Base-by-base conservation (phyloP, 1,140 invertebrate genomes). In the Leptinotarsa undecemlineata region DNA sequence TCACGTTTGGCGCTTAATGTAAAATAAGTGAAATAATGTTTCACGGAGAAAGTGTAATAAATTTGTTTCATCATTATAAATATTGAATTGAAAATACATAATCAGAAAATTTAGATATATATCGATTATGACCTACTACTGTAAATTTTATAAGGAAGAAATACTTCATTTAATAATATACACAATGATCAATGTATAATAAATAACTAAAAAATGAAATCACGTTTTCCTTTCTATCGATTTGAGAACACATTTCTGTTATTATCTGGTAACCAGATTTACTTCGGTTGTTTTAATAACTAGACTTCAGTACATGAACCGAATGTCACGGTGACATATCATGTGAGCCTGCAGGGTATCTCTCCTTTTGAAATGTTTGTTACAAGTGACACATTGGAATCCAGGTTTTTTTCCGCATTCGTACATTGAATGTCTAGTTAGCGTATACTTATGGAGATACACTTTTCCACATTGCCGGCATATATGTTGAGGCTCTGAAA, bases 401-500 rank as follows among this genome's bases (percentile, higher is more conserved):
- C 85, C 84, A 0, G 88, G 88, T 79, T 82, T 81, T 48, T 86
- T 85, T 21, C 87, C 87, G 76, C 88, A 89, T 76, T 89, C 86
- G 74, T 85, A 87, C n/a, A 82, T 83, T 42, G 87, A 76, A 77
- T 90, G 88, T 3, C 87, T 86, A 15, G 84, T 83, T 4, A 90
- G 76, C 17, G 87, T 88, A 72, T 85, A 86, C 71, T 87, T 88
- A 80, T 88, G 88, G 17, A 87, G 87, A 83, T 91, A 91, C 48
- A 83, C 81, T 76, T 89, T 88, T 15, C 87, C 87, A 77, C 90
- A 91, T 23, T 81, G 83, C 4, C 85, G 85, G 81, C 90, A 91
- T 33, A 77, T 74, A 72, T 84, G 83, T 15, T 64, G 51, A 8
- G 51, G 51, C 17, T 57, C 51, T 57, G 51, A 57, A 57, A 57